phyloP scores from a whole-genome alignment of 2,888 invertebrate genomes.

The Galeopsomyia nigrocyanea region DNA sequence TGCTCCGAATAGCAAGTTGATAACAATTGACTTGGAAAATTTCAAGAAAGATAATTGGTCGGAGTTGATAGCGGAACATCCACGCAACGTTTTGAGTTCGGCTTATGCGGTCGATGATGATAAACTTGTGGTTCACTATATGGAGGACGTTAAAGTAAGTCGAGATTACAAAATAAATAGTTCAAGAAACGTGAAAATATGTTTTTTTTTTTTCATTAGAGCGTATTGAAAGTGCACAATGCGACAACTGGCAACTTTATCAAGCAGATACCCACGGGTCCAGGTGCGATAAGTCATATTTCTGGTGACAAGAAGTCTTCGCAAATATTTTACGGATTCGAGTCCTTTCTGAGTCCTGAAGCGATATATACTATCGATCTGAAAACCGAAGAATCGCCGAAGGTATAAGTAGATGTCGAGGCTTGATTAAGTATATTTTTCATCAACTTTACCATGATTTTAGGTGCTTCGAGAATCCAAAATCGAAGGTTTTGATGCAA shows the following conservation, averaged over 20 bases:
- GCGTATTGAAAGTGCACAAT: conserved; percentile 85
- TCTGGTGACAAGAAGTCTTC: conserved; percentile 87
- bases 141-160: conserved; percentile 92
- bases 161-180: too few relatives aligned
- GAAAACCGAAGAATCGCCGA: conserved; percentile 70
- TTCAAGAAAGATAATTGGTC: conserved; percentile 84
- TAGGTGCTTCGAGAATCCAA: conserved; percentile 88
- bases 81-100: conserved; percentile 92
- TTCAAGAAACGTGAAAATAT: conserved; percentile 11
- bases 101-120: conserved; percentile 86
- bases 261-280: conserved; percentile 83
- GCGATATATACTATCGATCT: conserved; percentile 91
- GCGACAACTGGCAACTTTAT: conserved; percentile 80
- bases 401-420: conserved; percentile 33
- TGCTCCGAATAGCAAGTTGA: conserved; percentile 91
- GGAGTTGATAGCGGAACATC: conserved; percentile 86
- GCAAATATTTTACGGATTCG: conserved; percentile 94
- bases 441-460: conserved; percentile 42
- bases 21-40: conserved; percentile 84
- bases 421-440: conserved; percentile 32
- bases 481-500: conserved; percentile 85
- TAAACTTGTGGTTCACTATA: conserved; percentile 88
- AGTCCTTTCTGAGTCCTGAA: conserved; percentile 92
- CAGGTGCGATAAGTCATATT: conserved; percentile 88
- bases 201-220: conserved; percentile 73